Conservation (phyloP, 1,140 invertebrate genomes). For the Drosophila lacteicornis region DNA sequence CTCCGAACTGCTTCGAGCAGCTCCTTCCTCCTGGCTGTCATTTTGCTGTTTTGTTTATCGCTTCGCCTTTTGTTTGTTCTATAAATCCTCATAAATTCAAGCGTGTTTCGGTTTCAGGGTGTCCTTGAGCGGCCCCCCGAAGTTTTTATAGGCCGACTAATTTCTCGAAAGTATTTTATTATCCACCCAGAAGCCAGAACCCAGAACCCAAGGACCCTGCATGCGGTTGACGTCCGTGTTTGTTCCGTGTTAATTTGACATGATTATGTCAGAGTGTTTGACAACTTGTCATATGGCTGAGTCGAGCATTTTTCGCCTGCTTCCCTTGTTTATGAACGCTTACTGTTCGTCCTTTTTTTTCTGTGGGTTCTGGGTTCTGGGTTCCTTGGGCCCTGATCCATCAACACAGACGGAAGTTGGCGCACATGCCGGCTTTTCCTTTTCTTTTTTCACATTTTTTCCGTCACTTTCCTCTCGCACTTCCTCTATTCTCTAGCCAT, state of each 20-base stretch:
- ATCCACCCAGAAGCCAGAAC: slow-evolving; percentile 31
- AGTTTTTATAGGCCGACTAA: slow-evolving; percentile 46
- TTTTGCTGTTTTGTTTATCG: slow-evolving; percentile 29
- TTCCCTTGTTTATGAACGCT: slow-evolving; percentile 32
- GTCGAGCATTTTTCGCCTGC: slow-evolving; percentile 10
- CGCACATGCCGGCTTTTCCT: slow-evolving; percentile 56
- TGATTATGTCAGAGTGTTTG: slow-evolving; percentile 82
- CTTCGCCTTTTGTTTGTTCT: slow-evolving; percentile 34
- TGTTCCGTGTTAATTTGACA: slow-evolving; percentile 77
- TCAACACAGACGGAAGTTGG: slow-evolving; percentile 39
- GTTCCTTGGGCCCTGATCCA: slow-evolving; percentile 28
- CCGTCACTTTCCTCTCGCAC: slow-evolving; percentile 8
- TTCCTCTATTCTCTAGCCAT: slow-evolving; percentile 26
- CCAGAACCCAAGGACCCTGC: not conserved
- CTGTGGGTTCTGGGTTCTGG: not conserved
- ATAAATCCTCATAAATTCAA: slow-evolving; percentile 53
- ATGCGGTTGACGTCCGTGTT: slow-evolving; percentile 38
- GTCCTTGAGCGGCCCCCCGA: slow-evolving; percentile 39
- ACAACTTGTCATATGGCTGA: slow-evolving; percentile 72
- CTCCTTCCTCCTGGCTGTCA: slow-evolving; percentile 4
- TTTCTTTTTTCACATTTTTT: slow-evolving; percentile 6
- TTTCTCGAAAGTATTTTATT: slow-evolving; percentile 73
- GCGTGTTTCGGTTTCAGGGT: slow-evolving; percentile 9
- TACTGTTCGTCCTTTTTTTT: slow-evolving; percentile 4
- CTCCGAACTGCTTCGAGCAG: not conserved